Conservation (phyloP, 2,888 invertebrate species). For the Chloroclystis v-ata region DNA sequence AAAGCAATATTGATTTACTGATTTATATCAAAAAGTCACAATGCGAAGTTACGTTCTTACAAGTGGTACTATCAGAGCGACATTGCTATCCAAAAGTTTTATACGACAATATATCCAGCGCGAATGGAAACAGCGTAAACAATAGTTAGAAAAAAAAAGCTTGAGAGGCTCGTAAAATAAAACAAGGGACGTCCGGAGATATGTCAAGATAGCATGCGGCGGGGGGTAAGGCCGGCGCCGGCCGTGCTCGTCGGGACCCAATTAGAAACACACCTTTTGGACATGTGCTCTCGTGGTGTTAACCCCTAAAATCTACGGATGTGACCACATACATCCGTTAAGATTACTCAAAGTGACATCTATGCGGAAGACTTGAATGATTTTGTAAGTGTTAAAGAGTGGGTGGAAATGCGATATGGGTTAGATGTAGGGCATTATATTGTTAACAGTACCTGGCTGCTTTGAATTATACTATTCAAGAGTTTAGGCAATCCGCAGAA, state of each 20-base stretch:
- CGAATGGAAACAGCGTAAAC: slow-evolving; percentile 56
- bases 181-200: slow-evolving; percentile 76
- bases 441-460: no score
- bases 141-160: slow-evolving; percentile 65
- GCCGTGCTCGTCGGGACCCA: slow-evolving; percentile 63
- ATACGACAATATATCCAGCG: slow-evolving; percentile 63
- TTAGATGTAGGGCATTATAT: no score
- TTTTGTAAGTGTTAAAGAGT: no score
- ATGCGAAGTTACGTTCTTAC: not conserved
- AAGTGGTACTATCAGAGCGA: not conserved
- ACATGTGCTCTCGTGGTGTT: slow-evolving; percentile 71
- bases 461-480: no score
- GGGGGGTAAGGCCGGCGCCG: slow-evolving; percentile 65
- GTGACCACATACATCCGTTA: slow-evolving; percentile 54
- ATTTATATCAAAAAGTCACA: no score
- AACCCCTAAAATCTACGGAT: slow-evolving; percentile 61
- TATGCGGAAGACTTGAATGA: no score
- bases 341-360: slow-evolving; percentile 58
- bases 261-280: slow-evolving; percentile 78
- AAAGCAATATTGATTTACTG: no score
- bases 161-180: slow-evolving; percentile 75
- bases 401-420: no score
- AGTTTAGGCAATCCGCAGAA: no score
- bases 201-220: slow-evolving; percentile 74
- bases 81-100: slow-evolving; percentile 34